Conservation (phyloP, 2,797 vertebrate genomes). For the Paguma larvata region DNA sequence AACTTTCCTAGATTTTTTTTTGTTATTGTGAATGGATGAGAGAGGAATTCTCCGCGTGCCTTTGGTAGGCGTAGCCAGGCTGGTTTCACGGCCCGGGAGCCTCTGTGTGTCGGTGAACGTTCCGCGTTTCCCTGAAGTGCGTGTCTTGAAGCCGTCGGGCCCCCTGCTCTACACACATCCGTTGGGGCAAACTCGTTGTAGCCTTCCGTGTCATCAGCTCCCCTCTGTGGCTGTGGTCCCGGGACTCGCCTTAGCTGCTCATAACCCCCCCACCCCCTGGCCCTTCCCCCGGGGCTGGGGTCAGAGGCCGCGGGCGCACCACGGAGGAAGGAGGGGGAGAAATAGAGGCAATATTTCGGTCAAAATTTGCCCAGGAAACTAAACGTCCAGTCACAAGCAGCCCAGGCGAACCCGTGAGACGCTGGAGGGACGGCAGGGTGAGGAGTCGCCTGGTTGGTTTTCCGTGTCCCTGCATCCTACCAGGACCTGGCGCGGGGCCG, state of each 20-base stretch:
- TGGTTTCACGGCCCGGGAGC: not conserved
- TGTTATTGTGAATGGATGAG: rapidly evolving
- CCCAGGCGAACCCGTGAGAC: rapidly evolving
- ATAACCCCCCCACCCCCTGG: not conserved
- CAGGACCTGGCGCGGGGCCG: not conserved
- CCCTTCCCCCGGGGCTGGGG: not conserved
- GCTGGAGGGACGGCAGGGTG: rapidly evolving
- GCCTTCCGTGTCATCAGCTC: not conserved
- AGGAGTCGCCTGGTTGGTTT: rapidly evolving
- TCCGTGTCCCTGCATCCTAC: rapidly evolving
- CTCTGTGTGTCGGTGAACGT: not conserved
- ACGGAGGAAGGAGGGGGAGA: not conserved
- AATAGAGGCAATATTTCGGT: no score
- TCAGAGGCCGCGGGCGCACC: rapidly evolving
- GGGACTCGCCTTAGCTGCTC: not conserved
- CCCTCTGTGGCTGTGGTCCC: not conserved
- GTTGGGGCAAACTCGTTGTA: not conserved
- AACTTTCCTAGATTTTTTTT: not conserved
- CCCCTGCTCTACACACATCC: not conserved
- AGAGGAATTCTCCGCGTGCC: not conserved
- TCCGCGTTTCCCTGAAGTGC: not conserved
- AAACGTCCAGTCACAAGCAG: no score
- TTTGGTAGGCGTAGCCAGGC: not conserved
- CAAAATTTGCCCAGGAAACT: not conserved
- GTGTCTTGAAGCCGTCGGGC: not conserved